Evolutionary conservation across 2,888 invertebrate species (phyloP), one percentile per base, ranked within the genome.

Genomic region (Camptogramma bilineatum): DNA sequence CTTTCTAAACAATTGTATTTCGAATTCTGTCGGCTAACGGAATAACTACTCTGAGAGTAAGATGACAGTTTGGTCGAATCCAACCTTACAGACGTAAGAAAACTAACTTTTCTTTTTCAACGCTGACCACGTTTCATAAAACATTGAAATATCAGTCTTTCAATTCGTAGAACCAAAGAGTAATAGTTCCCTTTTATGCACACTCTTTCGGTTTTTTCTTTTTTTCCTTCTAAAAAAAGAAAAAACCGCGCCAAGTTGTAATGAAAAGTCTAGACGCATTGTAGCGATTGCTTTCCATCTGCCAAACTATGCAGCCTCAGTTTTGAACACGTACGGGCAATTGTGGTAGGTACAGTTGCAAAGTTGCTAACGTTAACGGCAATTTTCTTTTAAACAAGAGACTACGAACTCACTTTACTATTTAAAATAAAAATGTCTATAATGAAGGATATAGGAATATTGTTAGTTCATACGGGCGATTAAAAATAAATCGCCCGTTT

Each of bases 221-320:
- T n/a, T n/a, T 53, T 55, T 56, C 57, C 21, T 48, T n/a, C n/a
- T n/a, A n/a, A 16, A 19, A 51, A 61, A 61, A 53, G 62, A 55
- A 55, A n/a, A 54, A 10, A 19, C 52, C 19, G 51, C 58, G 52
- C 60, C 55, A 62, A 56, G 70, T 72, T 65, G 64, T 81, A 80
- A 85, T 84, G 82, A 81, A 81, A 80, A 82, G 85, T 85, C 87
- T 87, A 86, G 86, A 86, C 86, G 73, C 68, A 81, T 79, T 84
- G 83, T 83, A 70, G 42, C 44, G 34, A 55, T 47, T 34, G 34
- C 50, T 62, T 62, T 65, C 46, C 17, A 52, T 65, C 53, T 56
- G 18, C 46, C 52, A 46, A 53, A 56, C 55, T 66, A 61, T 62
- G 54, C 66, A 55, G 63, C 39, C 39, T 53, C 2, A 24, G 46